Evolutionary conservation across 1,140 invertebrate genomes (phyloP).

Genomic region (Rhyzopertha dominica): DNA sequence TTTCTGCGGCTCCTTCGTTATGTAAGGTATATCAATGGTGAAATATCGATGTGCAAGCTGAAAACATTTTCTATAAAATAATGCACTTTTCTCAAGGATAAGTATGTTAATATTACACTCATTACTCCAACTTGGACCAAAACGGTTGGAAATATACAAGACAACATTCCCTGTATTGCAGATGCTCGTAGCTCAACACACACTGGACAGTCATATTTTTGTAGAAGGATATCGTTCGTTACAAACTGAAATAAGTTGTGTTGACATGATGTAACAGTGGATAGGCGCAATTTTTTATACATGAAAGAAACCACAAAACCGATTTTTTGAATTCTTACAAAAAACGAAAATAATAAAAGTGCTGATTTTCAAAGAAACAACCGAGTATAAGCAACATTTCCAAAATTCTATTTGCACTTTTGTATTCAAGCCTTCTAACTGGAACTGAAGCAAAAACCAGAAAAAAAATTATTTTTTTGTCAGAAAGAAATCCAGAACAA

Average conservation of each 20-base stretch:
- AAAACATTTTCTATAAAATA: slow-evolving; percentile 19
- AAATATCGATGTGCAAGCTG: slow-evolving; percentile 47
- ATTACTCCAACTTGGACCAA: slow-evolving; percentile 30
- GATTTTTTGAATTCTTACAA: slow-evolving; percentile 10
- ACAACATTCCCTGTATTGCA: slow-evolving; percentile 39
- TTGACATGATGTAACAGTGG: too few relatives aligned
- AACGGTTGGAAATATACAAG: slow-evolving; percentile 44
- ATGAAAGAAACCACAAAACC: too few relatives aligned
- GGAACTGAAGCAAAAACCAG: slow-evolving; percentile 44
- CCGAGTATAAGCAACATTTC: neutral
- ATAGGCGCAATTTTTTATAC: neutral
- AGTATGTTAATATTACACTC: neutral
- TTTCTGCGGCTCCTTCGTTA: slow-evolving; percentile 44
- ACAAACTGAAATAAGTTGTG: slow-evolving; percentile 40
- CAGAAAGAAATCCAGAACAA: too few relatives aligned
- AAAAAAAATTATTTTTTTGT: slow-evolving; percentile 16
- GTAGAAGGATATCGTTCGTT: slow-evolving; percentile 39
- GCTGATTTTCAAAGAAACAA: neutral
- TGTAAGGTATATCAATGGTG: slow-evolving; percentile 47
- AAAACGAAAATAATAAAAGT: neutral
- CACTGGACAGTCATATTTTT: slow-evolving; percentile 41
- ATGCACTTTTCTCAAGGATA: neutral
- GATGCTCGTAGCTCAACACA: slow-evolving; percentile 46
- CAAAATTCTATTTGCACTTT: neutral
- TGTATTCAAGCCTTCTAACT: slow-evolving; percentile 44